These are phyloP conservation scores for Dasysyrphus albostriatus DNA, from an alignment of 2,888 invertebrate species.

Conservation along the genomic window DNA sequence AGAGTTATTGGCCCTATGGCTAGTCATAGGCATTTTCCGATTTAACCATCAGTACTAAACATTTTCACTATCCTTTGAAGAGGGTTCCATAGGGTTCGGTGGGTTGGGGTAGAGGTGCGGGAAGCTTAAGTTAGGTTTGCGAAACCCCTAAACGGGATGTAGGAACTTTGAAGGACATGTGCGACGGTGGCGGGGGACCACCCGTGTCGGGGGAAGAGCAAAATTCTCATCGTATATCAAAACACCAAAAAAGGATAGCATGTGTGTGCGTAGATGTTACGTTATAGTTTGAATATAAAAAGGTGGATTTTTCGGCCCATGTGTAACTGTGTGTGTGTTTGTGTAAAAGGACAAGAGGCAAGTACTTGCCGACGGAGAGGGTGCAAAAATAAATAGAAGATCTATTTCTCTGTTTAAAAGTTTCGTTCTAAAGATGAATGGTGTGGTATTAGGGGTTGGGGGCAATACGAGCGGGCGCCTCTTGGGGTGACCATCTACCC, in stretches of 20 bases:
- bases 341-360: slow-evolving; percentile 39
- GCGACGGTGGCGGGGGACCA: neutral
- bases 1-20: slow-evolving; percentile 74
- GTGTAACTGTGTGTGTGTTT: slow-evolving; percentile 44
- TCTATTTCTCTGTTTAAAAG: slow-evolving; percentile 76
- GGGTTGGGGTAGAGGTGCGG: neutral
- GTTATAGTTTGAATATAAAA: slow-evolving; percentile 60
- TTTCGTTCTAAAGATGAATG: slow-evolving; percentile 71
- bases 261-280: slow-evolving; percentile 41
- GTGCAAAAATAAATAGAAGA: slow-evolving; percentile 75
- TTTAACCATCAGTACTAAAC: slow-evolving; percentile 72
- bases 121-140: slow-evolving; percentile 5
- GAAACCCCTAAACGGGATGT: slow-evolving; percentile 43
- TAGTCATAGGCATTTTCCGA: slow-evolving; percentile 75
- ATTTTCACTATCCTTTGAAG: slow-evolving; percentile 72
- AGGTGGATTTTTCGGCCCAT: slow-evolving; percentile 65
- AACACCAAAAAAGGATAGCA: slow-evolving; percentile 73
- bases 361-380: slow-evolving; percentile 62
- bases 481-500: slow-evolving; percentile 71
- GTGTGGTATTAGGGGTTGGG: slow-evolving; percentile 48
- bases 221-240: slow-evolving; percentile 74
- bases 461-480: slow-evolving; percentile 57
- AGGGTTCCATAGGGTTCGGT: neutral
- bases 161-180: slow-evolving; percentile 63
- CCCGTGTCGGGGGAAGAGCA: slow-evolving; percentile 12